Percentiles rank a stretch among this genome's conserved stretches.
These are phyloP conservation scores for Drosophila micromelanica DNA, from an alignment of 1,140 invertebrate genomes.

Conservation along the genomic window DNA sequence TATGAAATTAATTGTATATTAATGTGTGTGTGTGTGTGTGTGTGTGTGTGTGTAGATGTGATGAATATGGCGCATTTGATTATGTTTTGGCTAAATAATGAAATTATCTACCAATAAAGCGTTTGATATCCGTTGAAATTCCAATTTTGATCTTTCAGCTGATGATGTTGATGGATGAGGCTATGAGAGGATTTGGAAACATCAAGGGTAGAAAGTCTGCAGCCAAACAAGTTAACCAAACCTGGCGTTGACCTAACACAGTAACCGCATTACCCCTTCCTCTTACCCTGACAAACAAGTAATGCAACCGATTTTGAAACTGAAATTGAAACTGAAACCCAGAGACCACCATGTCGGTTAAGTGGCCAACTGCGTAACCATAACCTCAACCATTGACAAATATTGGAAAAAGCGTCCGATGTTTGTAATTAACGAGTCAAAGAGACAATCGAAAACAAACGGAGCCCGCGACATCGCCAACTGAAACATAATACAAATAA, in stretches of 20 bases:
- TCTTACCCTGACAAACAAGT: constrained; percentile 2
- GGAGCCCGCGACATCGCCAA: constrained; percentile 53
- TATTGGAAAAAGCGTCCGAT: constrained; percentile 65
- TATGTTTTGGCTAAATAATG: constrained; percentile 80
- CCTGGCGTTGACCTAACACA: constrained; percentile 58
- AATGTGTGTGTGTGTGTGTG: constrained; percentile 45
- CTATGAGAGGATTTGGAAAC: constrained; percentile 24
- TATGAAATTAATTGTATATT: constrained; percentile 78
- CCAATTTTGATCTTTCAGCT: constrained; percentile 51
- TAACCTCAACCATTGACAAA: constrained; percentile 49
- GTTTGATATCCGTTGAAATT: constrained; percentile 46
- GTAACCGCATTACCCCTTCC: constrained; percentile 61
- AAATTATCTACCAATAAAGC: constrained; percentile 80
- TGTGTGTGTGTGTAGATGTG: constrained; percentile 47
- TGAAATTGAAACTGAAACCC: neutral
- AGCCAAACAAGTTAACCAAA: neutral
- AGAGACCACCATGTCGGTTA: constrained; percentile 73
- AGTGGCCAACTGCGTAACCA: constrained; percentile 57
- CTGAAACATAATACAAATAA: constrained; percentile 82
- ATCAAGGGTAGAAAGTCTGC: constrained; percentile 4
- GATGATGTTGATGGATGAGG: constrained; percentile 39
- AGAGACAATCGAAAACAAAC: constrained; percentile 45
- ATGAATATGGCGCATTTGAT: constrained; percentile 75
- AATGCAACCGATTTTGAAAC: constrained; percentile 20
- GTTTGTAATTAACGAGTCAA: constrained; percentile 57